These are phyloP conservation scores for Ylistrum balloti DNA, from an alignment of 1,140 invertebrate species.

Conservation along the genomic window DNA sequence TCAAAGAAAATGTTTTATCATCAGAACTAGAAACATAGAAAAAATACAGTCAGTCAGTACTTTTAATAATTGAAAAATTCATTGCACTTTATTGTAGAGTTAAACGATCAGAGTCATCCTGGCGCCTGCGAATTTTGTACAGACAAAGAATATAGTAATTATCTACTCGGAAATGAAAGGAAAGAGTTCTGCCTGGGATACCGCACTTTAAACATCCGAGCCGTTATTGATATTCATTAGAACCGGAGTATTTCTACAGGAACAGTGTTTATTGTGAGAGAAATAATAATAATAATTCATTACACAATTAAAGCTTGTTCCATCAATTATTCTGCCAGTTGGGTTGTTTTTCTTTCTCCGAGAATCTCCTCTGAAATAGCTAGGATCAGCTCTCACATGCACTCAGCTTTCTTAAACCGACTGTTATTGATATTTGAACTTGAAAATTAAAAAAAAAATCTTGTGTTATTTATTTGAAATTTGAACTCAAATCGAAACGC, in stretches of 20 bases:
- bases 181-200: background rate
- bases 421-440: background rate
- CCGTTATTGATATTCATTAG: background rate
- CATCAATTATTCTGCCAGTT: background rate
- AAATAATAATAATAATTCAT: slow-evolving; percentile 37
- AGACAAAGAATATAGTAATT: background rate
- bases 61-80: background rate
- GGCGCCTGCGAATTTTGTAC: background rate
- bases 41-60: background rate
- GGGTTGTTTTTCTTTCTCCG: background rate
- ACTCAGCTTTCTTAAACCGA: background rate
- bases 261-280: slow-evolving; percentile 30
- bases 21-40: background rate
- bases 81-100: background rate
- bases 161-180: slow-evolving; percentile 20
- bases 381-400: background rate
- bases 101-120: background rate
- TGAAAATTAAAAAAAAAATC: background rate
- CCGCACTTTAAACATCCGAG: background rate
- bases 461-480: background rate
- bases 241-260: background rate
- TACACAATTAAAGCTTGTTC: background rate
- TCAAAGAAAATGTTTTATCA: background rate
- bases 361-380: background rate
- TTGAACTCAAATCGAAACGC: background rate